Conservation (phyloP, 2,113 vertebrate species). For the Todiramphus chloris region DNA sequence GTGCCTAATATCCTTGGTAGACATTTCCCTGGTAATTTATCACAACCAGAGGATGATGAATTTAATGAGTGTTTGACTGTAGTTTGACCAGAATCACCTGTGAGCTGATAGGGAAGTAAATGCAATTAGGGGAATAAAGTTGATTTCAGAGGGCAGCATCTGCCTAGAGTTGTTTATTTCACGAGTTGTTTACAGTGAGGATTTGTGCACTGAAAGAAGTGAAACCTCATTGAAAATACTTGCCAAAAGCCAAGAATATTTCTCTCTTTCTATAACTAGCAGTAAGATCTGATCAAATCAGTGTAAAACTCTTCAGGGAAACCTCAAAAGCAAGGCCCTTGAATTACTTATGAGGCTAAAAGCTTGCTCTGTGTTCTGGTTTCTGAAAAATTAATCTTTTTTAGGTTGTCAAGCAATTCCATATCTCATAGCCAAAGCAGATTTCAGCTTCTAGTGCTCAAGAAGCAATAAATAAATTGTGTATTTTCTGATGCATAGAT, state of each 20-base stretch:
- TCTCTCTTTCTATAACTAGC: not conserved
- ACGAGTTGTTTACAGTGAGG: not conserved
- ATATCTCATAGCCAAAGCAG: accelerated
- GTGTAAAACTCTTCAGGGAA: slow-evolving; percentile 14
- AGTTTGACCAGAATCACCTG: not conserved
- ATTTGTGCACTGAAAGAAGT: not conserved
- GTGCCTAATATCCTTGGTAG: not conserved
- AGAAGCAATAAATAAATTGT: not conserved
- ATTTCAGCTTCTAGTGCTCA: not conserved
- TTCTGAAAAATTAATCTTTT: not conserved
- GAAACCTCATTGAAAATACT: not conserved
- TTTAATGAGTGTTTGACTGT: not conserved
- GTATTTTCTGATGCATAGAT: not conserved
- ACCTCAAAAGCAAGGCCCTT: not conserved
- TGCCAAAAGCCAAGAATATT: not conserved
- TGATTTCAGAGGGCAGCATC: not conserved
- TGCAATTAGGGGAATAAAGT: not conserved
- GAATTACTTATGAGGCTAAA: slow-evolving; percentile 33
- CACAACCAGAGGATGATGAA: not conserved
- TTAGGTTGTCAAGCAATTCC: not conserved
- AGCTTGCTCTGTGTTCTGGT: not conserved
- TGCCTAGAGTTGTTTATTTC: not conserved
- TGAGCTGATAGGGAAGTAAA: not conserved
- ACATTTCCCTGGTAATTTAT: not conserved
- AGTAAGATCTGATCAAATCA: not conserved